Percentiles rank a stretch among this genome's conserved stretches.
These are phyloP conservation scores for Acipenser transmontanus DNA, from an alignment of 2,797 vertebrate species.

Conservation along the genomic window DNA sequence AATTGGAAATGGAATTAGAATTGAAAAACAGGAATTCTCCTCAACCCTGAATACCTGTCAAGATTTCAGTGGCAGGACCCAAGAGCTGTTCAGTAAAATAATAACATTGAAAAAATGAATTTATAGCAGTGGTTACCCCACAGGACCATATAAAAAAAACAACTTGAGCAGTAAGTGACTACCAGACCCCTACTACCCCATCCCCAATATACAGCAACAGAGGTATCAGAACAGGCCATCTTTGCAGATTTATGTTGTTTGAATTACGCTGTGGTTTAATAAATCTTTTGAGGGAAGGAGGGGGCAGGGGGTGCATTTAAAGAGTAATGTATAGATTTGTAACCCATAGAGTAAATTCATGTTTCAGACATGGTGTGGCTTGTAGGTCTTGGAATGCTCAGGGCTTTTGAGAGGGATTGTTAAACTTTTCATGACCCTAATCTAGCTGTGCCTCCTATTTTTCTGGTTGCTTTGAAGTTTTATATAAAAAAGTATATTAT, in stretches of 20 bases:
- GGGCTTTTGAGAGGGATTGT: not conserved
- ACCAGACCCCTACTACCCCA: not conserved
- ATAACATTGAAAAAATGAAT: too few species aligned
- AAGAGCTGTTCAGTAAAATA: too few species aligned
- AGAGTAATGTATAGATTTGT: not conserved
- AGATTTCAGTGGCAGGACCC: too few species aligned
- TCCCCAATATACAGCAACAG: not conserved
- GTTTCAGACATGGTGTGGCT: not conserved
- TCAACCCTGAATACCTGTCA: too few species aligned
- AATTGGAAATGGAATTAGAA: too few species aligned
- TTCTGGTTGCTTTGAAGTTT: slow-evolving; percentile 4
- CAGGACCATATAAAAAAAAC: slow-evolving; percentile 1
- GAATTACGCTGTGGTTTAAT: not conserved
- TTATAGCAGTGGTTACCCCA: not conserved
- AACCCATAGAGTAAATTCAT: not conserved
- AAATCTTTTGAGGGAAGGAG: not conserved
- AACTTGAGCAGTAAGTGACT: not conserved
- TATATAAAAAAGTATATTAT: not conserved
- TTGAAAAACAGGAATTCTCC: too few species aligned
- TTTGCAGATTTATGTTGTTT: slow-evolving; percentile 7
- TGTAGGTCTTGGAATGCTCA: not conserved
- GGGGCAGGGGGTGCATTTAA: not conserved
- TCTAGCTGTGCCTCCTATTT: not conserved
- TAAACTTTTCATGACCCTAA: slow-evolving; percentile 4
- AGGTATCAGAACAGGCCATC: not conserved